Evolutionary conservation across 2,888 invertebrate genomes (phyloP).

Genomic region (Shargacucullia verbasci): DNA sequence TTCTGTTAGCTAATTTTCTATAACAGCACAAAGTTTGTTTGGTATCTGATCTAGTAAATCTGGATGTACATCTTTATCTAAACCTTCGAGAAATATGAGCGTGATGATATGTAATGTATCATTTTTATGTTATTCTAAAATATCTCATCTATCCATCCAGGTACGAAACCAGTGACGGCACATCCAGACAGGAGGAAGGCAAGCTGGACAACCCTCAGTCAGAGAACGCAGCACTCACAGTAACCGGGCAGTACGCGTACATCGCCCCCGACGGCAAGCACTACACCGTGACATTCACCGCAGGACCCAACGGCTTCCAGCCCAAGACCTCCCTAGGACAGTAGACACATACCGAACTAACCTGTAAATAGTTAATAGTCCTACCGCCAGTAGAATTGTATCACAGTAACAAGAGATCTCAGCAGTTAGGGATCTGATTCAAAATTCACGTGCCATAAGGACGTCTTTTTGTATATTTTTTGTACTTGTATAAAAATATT

Average conservation of each 20-base stretch:
- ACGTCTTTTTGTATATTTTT: constrained; percentile 74
- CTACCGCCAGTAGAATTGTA: constrained; percentile 31
- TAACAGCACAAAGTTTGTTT: too few relatives aligned
- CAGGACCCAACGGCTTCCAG: constrained; percentile 90
- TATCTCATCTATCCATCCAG: constrained; percentile 68
- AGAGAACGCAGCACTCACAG: constrained; percentile 90
- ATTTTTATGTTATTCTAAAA: not conserved
- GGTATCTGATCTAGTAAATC: too few relatives aligned
- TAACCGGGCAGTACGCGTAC: constrained; percentile 90
- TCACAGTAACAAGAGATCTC: constrained; percentile 66
- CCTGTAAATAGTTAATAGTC: constrained; percentile 63
- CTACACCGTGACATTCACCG: constrained; percentile 90
- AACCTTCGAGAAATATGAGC: too few relatives aligned
- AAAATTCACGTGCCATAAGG: constrained; percentile 83
- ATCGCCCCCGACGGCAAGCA: constrained; percentile 91
- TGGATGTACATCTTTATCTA: too few relatives aligned
- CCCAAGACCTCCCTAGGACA: constrained; percentile 87
- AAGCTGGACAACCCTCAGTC: constrained; percentile 90
- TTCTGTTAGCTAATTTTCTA: too few relatives aligned
- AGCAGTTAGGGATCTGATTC: constrained; percentile 61
- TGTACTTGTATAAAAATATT: constrained; percentile 48
- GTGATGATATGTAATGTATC: too few relatives aligned
- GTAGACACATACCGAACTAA: constrained; percentile 47
- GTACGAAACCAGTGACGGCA: constrained; percentile 92
- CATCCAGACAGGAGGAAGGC: constrained; percentile 90